A percentile compares a stretch with the other conserved stretches of the same genome.
Conservation (phyloP, 2,888 invertebrate species). For the Phalangium opilio region DNA sequence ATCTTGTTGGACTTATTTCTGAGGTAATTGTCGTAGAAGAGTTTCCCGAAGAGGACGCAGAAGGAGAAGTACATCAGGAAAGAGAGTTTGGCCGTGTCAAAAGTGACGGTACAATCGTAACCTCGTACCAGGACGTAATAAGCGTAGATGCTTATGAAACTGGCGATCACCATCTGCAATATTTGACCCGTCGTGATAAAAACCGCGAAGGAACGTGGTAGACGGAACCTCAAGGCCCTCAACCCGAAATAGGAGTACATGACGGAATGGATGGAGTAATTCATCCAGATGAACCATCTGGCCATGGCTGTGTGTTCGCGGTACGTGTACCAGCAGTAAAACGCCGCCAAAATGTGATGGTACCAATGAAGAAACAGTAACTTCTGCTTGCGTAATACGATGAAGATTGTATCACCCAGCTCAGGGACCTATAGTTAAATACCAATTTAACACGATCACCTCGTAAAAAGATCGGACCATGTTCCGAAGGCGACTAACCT, state of each 20-base stretch:
- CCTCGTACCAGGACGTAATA: slow-evolving; percentile 45
- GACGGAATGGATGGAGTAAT: slow-evolving; percentile 74
- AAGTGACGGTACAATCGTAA: slow-evolving; percentile 64
- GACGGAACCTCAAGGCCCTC: slow-evolving; percentile 65
- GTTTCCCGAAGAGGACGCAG: slow-evolving; percentile 77
- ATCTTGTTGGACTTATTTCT: background rate
- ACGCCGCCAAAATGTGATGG: slow-evolving; percentile 84
- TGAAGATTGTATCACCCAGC: slow-evolving; percentile 87
- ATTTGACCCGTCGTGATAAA: slow-evolving; percentile 78
- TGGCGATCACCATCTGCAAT: slow-evolving; percentile 87
- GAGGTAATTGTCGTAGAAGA: slow-evolving; percentile 76
- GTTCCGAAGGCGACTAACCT: too few relatives aligned
- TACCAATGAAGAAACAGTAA: slow-evolving; percentile 93
- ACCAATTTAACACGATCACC: too few relatives aligned
- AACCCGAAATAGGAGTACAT: slow-evolving; percentile 87
- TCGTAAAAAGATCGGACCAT: too few relatives aligned
- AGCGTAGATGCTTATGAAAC: slow-evolving; percentile 74
- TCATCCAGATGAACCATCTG: slow-evolving; percentile 88
- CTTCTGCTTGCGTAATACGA: slow-evolving; percentile 72
- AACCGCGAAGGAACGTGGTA: slow-evolving; percentile 64
- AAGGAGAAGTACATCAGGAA: slow-evolving; percentile 89
- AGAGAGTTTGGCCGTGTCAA: slow-evolving; percentile 70
- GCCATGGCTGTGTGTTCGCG: slow-evolving; percentile 35
- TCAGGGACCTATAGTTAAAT: slow-evolving; percentile 58
- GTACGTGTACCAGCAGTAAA: slow-evolving; percentile 82